phyloP scores from a whole-genome alignment of 1,140 invertebrate species.

The Notospermus geniculatus region DNA sequence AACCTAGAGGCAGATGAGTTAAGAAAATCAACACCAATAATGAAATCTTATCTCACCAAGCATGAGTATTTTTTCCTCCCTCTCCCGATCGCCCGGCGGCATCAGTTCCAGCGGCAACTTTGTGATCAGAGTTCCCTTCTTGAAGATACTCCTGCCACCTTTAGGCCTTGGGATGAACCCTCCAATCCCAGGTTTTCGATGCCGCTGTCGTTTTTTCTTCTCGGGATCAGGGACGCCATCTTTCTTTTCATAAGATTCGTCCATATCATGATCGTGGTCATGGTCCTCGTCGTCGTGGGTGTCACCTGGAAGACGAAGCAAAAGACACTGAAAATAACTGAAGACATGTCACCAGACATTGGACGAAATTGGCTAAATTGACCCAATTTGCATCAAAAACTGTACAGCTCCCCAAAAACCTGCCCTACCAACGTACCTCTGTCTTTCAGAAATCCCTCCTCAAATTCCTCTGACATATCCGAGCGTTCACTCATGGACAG shows the following conservation, averaged over 20 bases:
- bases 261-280: neutral
- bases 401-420: too few species aligned
- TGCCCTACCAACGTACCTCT: constrained; percentile 21
- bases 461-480: neutral
- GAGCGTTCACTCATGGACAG: constrained; percentile 21
- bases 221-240: constrained; percentile 1
- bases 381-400: too few species aligned
- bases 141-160: neutral
- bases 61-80: constrained; percentile 7
- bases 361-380: too few species aligned
- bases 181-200: neutral
- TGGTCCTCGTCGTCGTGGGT: too few species aligned
- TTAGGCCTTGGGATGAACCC: neutral
- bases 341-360: too few species aligned
- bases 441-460: constrained; percentile 14
- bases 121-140: neutral
- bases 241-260: neutral
- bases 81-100: constrained; percentile 14
- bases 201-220: constrained; percentile 1
- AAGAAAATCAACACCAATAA: too few species aligned
- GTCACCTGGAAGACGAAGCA: too few species aligned
- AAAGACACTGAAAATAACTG: too few species aligned
- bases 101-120: constrained; percentile 11
- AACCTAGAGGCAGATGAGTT: too few species aligned
- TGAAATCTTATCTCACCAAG: too few species aligned